Percentiles rank a stretch among this genome's conserved stretches.
Conservation (phyloP, 2,797 vertebrate species). For the Huso huso region DNA sequence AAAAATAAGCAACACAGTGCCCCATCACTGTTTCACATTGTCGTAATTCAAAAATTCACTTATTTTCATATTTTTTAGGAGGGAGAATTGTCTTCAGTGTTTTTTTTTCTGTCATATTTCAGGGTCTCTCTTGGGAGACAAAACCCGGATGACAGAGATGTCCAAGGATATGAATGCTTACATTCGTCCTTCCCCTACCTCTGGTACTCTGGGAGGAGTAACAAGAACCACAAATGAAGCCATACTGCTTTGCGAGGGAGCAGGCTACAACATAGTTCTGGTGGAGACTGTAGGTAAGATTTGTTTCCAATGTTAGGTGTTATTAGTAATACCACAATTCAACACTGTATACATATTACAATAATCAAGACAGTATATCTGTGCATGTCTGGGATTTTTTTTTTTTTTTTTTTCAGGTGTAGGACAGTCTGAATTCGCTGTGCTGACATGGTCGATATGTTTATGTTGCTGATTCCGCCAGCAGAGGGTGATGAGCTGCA, state of each 20-base stretch:
- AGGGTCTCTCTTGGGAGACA: slow-evolving; percentile 95
- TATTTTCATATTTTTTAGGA: no score
- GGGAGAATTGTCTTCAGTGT: not conserved
- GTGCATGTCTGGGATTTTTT: no score
- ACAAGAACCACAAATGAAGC: slow-evolving; percentile 94
- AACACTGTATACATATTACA: no score
- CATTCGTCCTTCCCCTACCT: slow-evolving; percentile 88
- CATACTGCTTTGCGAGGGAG: slow-evolving; percentile 88
- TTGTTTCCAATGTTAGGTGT: not conserved
- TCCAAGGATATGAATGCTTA: slow-evolving; percentile 92
- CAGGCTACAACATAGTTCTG: slow-evolving; percentile 84
- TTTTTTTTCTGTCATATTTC: slow-evolving; percentile 22
- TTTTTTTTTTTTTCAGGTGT: slow-evolving; percentile 57
- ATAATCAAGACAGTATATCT: no score
- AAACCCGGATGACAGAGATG: slow-evolving; percentile 93
- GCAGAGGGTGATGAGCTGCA: slow-evolving; percentile 96
- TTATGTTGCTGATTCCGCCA: slow-evolving; percentile 89
- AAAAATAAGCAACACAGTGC: no score
- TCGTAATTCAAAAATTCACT: no score
- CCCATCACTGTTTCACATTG: no score
- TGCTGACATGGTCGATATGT: slow-evolving; percentile 99
- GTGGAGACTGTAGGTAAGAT: slow-evolving; percentile 94
- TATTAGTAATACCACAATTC: slow-evolving; percentile 6
- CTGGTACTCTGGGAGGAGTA: slow-evolving; percentile 87
- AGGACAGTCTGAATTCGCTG: slow-evolving; percentile 95